Conservation (phyloP, 2,113 vertebrate species). For the Callaeas wilsoni region DNA sequence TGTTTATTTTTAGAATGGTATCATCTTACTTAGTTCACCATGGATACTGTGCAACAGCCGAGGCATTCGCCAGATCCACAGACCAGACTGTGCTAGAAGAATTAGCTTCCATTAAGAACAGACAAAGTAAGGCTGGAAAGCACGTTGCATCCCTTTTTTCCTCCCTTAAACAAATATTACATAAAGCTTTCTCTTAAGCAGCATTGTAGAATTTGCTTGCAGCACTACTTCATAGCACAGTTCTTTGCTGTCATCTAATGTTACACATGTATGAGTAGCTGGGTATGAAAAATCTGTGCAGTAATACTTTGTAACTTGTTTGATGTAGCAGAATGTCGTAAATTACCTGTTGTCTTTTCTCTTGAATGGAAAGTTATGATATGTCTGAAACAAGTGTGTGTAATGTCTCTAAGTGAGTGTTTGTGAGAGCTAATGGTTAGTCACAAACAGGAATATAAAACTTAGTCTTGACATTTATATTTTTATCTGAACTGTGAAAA, state of each 20-base stretch:
- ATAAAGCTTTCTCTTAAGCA: neutral
- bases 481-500: neutral
- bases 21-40: conserved; percentile 98
- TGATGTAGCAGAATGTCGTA: neutral
- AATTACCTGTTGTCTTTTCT: neutral
- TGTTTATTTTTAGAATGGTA: conserved; percentile 86
- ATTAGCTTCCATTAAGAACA: conserved; percentile 97
- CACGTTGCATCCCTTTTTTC: neutral
- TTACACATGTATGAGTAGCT: neutral
- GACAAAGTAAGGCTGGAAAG: conserved; percentile 89
- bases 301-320: neutral
- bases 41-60: conserved; percentile 97
- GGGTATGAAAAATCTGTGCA: neutral
- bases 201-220: neutral
- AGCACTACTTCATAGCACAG: neutral
- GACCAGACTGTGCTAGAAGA: conserved; percentile 98
- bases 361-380: neutral
- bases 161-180: neutral
- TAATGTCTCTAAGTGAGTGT: neutral
- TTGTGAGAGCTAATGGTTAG: neutral
- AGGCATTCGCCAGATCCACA: conserved; percentile 97
- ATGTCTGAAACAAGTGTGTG: neutral
- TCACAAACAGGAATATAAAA: neutral
- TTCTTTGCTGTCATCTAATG: neutral
- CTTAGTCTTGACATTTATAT: neutral